phyloP scores from a whole-genome alignment of 2,797 vertebrate genomes.

The Syndactyla subalaris region DNA sequence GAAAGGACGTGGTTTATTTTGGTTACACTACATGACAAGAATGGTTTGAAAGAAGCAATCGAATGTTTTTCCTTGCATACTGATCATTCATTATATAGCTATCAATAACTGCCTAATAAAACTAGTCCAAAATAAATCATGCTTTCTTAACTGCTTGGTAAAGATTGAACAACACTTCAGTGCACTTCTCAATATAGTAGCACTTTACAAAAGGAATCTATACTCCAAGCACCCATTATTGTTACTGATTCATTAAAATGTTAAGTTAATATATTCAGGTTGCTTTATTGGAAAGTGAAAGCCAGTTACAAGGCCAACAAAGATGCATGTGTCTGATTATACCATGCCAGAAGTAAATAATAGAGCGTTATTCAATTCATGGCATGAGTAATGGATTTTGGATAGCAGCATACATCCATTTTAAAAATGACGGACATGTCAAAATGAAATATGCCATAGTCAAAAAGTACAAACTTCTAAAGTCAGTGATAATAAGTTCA shows the following conservation, averaged over 20 bases:
- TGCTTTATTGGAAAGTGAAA: constrained; percentile 26
- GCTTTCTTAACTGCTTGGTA: constrained; percentile 24
- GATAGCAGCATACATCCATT: neutral
- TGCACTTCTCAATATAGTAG: constrained; percentile 37
- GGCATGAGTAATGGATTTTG: constrained; percentile 35
- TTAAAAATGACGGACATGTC: constrained; percentile 26
- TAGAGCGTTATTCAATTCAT: neutral
- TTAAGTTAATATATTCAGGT: neutral
- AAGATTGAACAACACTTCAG: neutral
- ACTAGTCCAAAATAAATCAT: constrained; percentile 26
- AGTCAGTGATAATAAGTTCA: neutral
- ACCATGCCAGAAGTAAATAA: constrained; percentile 16
- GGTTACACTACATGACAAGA: neutral
- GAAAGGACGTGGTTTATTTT: constrained; percentile 10
- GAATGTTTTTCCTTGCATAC: constrained; percentile 2
- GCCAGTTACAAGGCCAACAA: neutral
- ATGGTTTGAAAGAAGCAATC: neutral
- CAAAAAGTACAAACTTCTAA: neutral
- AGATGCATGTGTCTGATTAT: constrained; percentile 22
- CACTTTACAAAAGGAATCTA: neutral
- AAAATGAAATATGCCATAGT: constrained; percentile 11
- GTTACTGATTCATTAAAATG: constrained; percentile 34
- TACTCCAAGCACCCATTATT: neutral
- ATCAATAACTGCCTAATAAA: constrained; percentile 57
- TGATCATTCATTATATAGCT: constrained; percentile 33